Base-by-base conservation (phyloP, 2,888 invertebrate genomes). In the Pterostichus madidus region DNA sequence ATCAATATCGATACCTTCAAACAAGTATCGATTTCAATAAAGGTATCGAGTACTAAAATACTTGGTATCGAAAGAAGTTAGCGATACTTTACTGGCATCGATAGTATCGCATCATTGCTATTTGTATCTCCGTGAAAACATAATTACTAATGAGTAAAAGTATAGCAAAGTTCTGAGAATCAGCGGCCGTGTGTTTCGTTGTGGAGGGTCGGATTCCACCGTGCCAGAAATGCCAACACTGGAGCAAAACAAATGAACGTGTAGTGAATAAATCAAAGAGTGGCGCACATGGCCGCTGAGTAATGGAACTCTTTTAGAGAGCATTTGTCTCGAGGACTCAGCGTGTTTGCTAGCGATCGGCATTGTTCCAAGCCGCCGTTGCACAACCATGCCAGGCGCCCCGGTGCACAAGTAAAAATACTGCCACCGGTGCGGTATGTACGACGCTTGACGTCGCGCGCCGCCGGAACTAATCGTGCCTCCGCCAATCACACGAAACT, bases 291-390 rank as follows among this genome's bases (percentile, higher is more conserved):
- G 78, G 78, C 78, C 24, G 78, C 78, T 78, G 78, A 78, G 39
- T 59, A 78, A 78, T 78, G 56, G 53, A 56, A 77, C 78, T 78
- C 39, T 78, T 77, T 77, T 78, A 78, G 78, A 59, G 61, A 59
- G 56, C 78, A 78, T 78, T 78, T 78, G 78, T 78, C 78, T 78
- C 59, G 53, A 24, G 24, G 59, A 10, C 17, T 24, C 24, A 24
- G 24, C 24, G 24, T 24, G 24, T 24, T 24, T 24, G 24, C 24
- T 32, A 11, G 39, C 44, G 44, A 71, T 71, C 68, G 68, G 68
- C 68, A 71, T 71, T 71, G 68, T 71, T 71, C 68, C 68, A 71
- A 71, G 24, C 39, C 39, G 39, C 39, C 5, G 56, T 56, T 56
- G 56, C 56, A 56, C 56, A 56, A 56, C 56, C 56, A 56, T 2